These are phyloP conservation scores for Berghia stephanieae DNA, from an alignment of 1,140 invertebrate species.

Conservation along the genomic window DNA sequence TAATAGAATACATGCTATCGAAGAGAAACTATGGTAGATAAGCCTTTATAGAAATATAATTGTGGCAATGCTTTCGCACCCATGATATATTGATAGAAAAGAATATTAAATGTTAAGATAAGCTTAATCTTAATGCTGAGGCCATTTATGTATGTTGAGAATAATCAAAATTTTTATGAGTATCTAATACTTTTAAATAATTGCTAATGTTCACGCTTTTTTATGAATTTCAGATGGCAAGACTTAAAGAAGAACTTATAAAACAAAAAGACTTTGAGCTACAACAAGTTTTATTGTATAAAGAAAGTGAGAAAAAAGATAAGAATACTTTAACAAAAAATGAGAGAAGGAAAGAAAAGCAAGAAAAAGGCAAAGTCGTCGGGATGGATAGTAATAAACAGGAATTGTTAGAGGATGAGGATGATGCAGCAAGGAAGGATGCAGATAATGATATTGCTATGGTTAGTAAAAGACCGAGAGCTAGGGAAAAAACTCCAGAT, in stretches of 20 bases:
- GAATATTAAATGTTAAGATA: no score
- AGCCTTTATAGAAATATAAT: no score
- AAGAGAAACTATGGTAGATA: no score
- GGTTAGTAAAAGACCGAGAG: constrained; percentile 6
- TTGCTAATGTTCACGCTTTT: not conserved
- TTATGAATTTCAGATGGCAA: not conserved
- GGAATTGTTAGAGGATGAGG: constrained; percentile 23
- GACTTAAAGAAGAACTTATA: constrained; percentile 33
- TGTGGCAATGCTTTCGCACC: no score
- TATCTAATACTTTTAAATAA: not conserved
- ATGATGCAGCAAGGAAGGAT: constrained; percentile 14
- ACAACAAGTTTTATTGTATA: constrained; percentile 40
- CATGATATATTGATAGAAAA: no score
- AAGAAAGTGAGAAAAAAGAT: constrained; percentile 30
- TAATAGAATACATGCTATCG: no score
- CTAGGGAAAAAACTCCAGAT: no score
- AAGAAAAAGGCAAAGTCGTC: not conserved
- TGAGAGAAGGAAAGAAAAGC: not conserved
- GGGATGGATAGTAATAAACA: no score
- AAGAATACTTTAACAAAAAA: no score
- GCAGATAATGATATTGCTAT: constrained; percentile 21
- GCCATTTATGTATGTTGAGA: no score
- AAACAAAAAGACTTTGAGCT: constrained; percentile 41
- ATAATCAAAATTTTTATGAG: not conserved
- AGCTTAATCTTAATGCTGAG: no score